Conservation (phyloP, 2,797 vertebrate genomes). For the Sternotherus odoratus region DNA sequence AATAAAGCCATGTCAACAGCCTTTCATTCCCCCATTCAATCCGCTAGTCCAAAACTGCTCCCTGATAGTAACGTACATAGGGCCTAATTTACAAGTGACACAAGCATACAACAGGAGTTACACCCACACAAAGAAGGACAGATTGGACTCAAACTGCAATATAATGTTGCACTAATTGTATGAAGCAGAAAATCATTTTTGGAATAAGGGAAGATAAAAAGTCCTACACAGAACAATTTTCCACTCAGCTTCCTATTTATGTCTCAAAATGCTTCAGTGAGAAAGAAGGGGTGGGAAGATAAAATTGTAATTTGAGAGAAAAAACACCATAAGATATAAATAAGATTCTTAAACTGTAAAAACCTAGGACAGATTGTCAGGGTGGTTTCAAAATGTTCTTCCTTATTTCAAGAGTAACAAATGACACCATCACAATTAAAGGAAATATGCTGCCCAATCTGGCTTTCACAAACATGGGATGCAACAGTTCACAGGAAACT, state of each 20-base stretch:
- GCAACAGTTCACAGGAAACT: not conserved
- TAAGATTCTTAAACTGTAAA: not conserved
- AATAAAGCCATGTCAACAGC: not conserved
- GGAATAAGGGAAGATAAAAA: not conserved
- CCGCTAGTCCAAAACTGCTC: not conserved
- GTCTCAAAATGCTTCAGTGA: not conserved
- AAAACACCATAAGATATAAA: not conserved
- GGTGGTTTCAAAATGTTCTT: not conserved
- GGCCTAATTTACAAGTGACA: not conserved
- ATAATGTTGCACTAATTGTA: not conserved
- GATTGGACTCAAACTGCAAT: not conserved
- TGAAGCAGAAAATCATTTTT: not conserved
- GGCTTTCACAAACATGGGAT: too few relatives aligned
- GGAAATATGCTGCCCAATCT: not conserved
- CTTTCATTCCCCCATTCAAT: not conserved
- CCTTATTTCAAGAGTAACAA: not conserved
- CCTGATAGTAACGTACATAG: not conserved
- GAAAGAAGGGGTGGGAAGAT: not conserved
- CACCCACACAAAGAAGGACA: not conserved
- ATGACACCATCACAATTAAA: not conserved
- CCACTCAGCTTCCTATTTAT: not conserved
- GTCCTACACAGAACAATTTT: not conserved
- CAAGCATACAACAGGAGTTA: not conserved
- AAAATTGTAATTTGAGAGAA: not conserved
- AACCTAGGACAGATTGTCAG: not conserved